phyloP scores from a whole-genome alignment of 2,113 vertebrate species.

The Alosa alosa region DNA sequence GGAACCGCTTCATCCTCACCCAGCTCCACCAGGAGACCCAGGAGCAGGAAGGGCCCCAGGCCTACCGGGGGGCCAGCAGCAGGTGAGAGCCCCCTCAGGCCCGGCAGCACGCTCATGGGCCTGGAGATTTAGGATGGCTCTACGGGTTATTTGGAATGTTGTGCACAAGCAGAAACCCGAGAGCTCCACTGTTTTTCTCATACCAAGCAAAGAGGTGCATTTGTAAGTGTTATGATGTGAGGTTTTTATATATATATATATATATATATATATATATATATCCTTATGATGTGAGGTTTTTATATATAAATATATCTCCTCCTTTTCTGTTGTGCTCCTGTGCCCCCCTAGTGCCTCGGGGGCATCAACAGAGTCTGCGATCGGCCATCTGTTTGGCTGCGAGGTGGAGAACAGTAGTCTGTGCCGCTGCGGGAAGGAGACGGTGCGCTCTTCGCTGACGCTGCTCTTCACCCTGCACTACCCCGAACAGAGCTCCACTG shows the following conservation, averaged over 20 bases:
- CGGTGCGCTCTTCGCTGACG: conserved; percentile 88
- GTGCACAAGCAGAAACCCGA: not conserved
- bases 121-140: not conserved
- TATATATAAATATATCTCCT: not conserved
- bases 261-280: too few species aligned
- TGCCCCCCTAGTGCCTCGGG: conserved; percentile 73
- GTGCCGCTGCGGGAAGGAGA: conserved; percentile 96
- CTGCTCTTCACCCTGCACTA: conserved; percentile 98
- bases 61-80: conserved; percentile 86
- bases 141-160: not conserved
- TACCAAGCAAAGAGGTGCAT: not conserved
- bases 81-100: conserved; percentile 66
- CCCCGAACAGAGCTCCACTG: conserved; percentile 80
- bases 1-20: conserved; percentile 97
- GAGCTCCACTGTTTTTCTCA: not conserved
- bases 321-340: conserved; percentile 18
- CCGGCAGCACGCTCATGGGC: not conserved
- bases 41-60: conserved; percentile 93
- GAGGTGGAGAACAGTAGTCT: conserved; percentile 98
- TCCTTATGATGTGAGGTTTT: too few species aligned
- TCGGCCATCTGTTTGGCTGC: conserved; percentile 92
- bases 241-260: too few species aligned
- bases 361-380: conserved; percentile 85
- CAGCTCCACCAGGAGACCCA: conserved; percentile 98
- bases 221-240: not conserved